phyloP scores from a whole-genome alignment of 2,113 vertebrate genomes.

The Petrocephalus microphthalmus region DNA sequence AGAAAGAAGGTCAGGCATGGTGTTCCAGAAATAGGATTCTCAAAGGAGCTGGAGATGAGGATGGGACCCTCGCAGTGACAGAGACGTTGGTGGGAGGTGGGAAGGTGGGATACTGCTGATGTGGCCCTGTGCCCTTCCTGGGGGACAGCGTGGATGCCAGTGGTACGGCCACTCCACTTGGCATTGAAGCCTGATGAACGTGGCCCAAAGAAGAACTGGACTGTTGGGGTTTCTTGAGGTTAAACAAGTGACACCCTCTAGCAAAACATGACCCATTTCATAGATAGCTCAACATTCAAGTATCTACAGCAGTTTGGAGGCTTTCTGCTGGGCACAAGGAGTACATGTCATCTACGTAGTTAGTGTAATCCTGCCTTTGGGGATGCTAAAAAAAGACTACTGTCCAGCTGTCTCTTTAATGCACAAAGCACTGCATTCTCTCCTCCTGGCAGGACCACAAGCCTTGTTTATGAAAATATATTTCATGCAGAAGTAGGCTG shows the following conservation, averaged over 20 bases:
- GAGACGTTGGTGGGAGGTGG: neutral
- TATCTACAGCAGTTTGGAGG: conserved; percentile 18
- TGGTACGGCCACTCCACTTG: conserved; percentile 13
- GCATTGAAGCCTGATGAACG: neutral
- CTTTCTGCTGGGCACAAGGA: neutral
- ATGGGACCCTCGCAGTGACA: neutral
- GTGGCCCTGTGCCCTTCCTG: neutral
- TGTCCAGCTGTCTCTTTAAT: neutral
- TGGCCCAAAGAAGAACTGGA: neutral
- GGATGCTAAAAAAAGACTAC: neutral
- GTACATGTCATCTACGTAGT: neutral
- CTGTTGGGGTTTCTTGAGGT: neutral
- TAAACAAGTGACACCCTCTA: neutral
- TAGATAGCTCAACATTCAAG: conserved; percentile 28
- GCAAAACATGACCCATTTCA: conserved; percentile 18
- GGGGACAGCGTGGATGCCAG: neutral
- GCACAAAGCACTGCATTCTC: neutral
- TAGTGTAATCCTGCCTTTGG: neutral
- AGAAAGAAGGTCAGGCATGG: conserved; percentile 62
- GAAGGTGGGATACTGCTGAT: neutral
- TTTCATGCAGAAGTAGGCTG: neutral
- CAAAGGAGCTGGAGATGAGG: conserved; percentile 38
- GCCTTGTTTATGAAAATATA: neutral
- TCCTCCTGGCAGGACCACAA: neutral
- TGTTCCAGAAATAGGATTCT: conserved; percentile 42